Evolutionary conservation across 2,797 vertebrate species (phyloP), one percentile per base, ranked within the genome.

Genomic region (Tinamus major): DNA sequence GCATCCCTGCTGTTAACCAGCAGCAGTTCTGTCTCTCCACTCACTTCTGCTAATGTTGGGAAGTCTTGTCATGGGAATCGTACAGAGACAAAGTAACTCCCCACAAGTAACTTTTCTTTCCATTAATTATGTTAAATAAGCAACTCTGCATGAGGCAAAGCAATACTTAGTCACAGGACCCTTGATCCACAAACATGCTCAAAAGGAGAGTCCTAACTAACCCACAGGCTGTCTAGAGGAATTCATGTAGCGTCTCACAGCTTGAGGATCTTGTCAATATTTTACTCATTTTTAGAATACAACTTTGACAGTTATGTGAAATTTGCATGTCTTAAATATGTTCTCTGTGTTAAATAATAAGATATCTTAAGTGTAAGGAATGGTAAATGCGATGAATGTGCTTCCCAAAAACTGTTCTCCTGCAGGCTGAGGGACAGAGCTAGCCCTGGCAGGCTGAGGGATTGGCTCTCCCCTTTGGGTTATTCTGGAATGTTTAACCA

Each of bases 11-110:
- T 9, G 20, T 27, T 70, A 49, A 49, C 35, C 29, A 20, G 27
- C 13, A 39, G 51, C 39, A 15, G 39, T 39, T 53, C 55, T 31
- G 23, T 53, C 48, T 20, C 27, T 70, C 49, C 21, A 20, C 35
- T 55, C 49, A 37, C 20, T 42, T 37, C 3, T 31, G 59, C 63
- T 37, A 48, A 41, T 27, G 71, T 61, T 49, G 18, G 1, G 0
- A 37, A 20, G 4, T 24, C 58, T 82, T 24, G 2, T 0, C 17
- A 10, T 41, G 41, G 55, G 27, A 55, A 19, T 0, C 0, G 7
- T 31, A 63, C 42, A 70, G 46, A 44, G 41, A 3, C 3, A 80
- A 6, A 44, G 37, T 49, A 89, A 19, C 68, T 67, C 5, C 68
- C 26, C 27, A 6, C 5, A 48, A 9, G 42, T n/a, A 2, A 6